Base-by-base conservation (phyloP, 2,797 vertebrate genomes). In the Acestrorhynchus altus region DNA sequence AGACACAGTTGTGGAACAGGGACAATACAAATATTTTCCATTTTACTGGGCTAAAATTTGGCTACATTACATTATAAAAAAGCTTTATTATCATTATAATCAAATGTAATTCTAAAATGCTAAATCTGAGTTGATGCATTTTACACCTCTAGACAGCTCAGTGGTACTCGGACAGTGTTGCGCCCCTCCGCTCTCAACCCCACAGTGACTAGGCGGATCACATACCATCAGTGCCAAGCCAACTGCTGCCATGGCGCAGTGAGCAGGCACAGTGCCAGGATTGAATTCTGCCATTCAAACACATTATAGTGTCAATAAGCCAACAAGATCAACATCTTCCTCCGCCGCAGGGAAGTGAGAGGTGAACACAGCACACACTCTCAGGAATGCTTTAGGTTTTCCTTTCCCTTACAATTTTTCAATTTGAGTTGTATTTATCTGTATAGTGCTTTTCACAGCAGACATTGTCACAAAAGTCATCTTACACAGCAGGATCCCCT, bases 211-310 rank as follows among this genome's bases (percentile, higher is more conserved):
- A 39, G 28, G 13, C 28, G 42, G 2, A 61, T 39, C 18, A 28
- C 40, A 49, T 66, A 51, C 61, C 52, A 28, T 12, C 26, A 40
- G 65, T 40, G 59, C 65, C 52, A 78, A 77, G 76, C 61, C 79
- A 85, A 73, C 80, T 65, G 79, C 78, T 81, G 74, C 66, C 69
- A 80, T 51, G 44, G 26, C 26, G 8, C 66, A 26, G 22, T 31
- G 52, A 60, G 54, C 46, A 2, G 65, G 72, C 44, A 47, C 35
- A 18, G 20, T 22, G 56, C 22, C 35, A 28, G 24, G 54, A 31
- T n/a, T 40, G 52, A 31, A 68, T 22, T 59, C 42, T 24, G 15
- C 31, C 16, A 5, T 42, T 70, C 20, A 31, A 31, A 54, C 22
- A 8, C 26, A 22, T 12, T 0, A 70, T 9, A 13, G 4, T 28